These are phyloP conservation scores for Megaptera novaeangliae DNA, from an alignment of 2,113 vertebrate species.

Conservation along the genomic window DNA sequence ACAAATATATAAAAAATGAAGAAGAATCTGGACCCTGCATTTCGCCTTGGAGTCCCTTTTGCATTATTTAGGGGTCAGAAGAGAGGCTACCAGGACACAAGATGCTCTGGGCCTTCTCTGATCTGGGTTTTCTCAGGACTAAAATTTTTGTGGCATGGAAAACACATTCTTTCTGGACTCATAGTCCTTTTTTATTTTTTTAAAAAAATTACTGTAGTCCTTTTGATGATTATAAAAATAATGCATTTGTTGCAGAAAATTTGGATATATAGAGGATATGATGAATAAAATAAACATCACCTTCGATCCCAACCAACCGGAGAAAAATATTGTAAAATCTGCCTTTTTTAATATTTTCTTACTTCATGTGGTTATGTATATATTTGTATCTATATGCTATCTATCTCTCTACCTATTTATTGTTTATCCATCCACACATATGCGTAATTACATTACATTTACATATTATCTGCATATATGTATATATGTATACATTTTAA, in stretches of 20 bases:
- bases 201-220: neutral
- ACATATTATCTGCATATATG: neutral
- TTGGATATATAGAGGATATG: neutral
- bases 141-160: neutral
- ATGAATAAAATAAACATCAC: neutral
- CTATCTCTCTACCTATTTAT: neutral
- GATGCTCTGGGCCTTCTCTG: neutral
- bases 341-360: neutral
- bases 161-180: neutral
- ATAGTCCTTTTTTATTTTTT: neutral
- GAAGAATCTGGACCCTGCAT: neutral
- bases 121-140: neutral
- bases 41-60: neutral
- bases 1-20: neutral
- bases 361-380: neutral
- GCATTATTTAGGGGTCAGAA: slow-evolving; percentile 7
- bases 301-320: neutral
- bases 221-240: neutral
- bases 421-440: neutral
- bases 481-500: neutral
- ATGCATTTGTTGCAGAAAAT: neutral
- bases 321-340: neutral
- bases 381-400: neutral
- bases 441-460: neutral
- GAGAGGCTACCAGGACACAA: neutral